These are phyloP conservation scores for Oophaga pumilio DNA, from an alignment of 2,113 vertebrate species.

Conservation along the genomic window DNA sequence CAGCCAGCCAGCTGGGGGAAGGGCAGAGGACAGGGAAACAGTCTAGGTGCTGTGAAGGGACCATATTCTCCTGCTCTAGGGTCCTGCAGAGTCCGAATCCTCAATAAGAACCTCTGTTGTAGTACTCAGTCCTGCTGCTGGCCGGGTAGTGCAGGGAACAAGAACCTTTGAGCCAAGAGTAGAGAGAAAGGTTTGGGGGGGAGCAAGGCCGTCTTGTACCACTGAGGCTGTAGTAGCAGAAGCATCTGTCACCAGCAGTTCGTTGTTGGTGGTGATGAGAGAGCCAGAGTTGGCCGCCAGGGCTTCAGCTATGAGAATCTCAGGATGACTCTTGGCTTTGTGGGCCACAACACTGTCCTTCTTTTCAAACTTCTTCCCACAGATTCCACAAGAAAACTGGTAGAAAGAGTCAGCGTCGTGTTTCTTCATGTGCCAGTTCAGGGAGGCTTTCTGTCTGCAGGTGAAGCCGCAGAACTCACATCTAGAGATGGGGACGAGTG, in stretches of 20 bases:
- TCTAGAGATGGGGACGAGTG: constrained; percentile 66
- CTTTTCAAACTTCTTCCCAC: constrained; percentile 98
- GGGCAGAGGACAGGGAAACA: constrained; percentile 34
- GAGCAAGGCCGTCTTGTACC: constrained; percentile 59
- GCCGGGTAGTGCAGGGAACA: constrained; percentile 68
- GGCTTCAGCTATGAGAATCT: constrained; percentile 95
- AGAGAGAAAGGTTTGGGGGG: constrained; percentile 54
- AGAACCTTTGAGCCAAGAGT: constrained; percentile 77
- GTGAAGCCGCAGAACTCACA: constrained; percentile 98
- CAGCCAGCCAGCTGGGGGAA: constrained; percentile 54
- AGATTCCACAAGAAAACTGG: constrained; percentile 97
- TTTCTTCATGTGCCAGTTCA: constrained; percentile 99
- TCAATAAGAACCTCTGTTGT: constrained; percentile 81
- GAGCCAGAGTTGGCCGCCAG: constrained; percentile 92
- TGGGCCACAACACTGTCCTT: constrained; percentile 98
- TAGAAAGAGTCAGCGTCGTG: constrained; percentile 95
- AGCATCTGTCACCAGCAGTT: constrained; percentile 73
- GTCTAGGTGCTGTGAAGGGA: constrained; percentile 51
- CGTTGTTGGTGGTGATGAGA: constrained; percentile 77
- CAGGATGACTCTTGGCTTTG: constrained; percentile 96
- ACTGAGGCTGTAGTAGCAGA: constrained; percentile 64
- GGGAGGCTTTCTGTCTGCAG: constrained; percentile 96
- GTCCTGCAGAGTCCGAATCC: constrained; percentile 79
- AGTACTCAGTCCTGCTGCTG: constrained; percentile 75
- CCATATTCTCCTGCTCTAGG: constrained; percentile 66